Evolutionary conservation across 1,140 invertebrate genomes (phyloP).

Genomic region (Drosophila ohnishii): DNA sequence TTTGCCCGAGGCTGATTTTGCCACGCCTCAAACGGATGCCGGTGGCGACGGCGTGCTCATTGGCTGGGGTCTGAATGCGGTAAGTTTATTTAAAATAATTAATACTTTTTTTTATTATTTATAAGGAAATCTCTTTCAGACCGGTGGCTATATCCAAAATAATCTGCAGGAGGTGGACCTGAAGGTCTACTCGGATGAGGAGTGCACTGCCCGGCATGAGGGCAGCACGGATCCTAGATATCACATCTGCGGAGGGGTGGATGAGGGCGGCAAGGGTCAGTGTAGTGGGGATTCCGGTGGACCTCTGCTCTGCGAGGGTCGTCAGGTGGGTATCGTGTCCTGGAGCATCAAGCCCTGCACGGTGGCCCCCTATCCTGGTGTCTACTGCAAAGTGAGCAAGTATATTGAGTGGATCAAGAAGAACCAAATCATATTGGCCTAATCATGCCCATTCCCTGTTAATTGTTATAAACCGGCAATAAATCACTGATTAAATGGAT

Average conservation of each 20-base stretch:
- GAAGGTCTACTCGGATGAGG: conserved; percentile 77
- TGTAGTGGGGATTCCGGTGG: conserved; percentile 84
- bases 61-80: conserved; percentile 79
- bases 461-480: conserved; percentile 1
- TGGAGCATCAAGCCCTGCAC: conserved; percentile 84
- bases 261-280: conserved; percentile 83
- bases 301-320: conserved; percentile 73
- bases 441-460: conserved; percentile 13
- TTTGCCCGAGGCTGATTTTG: conserved; percentile 49
- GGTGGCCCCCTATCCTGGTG: conserved; percentile 80
- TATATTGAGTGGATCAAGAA: conserved; percentile 83
- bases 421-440: conserved; percentile 64
- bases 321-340: conserved; percentile 83
- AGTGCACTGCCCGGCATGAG: conserved; percentile 68
- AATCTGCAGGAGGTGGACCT: conserved; percentile 79
- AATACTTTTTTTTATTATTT: background rate
- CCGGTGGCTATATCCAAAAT: conserved; percentile 69
- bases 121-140: conserved; percentile 49
- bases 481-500: conserved; percentile 28
- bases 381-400: conserved; percentile 83
- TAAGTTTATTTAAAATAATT: conserved; percentile 14
- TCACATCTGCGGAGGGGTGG: conserved; percentile 83
- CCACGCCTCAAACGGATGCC: conserved; percentile 52
- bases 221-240: conserved; percentile 53
- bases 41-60: conserved; percentile 63